Percentiles rank a stretch among this genome's conserved stretches.
Evolutionary conservation across 2,113 vertebrate genomes (phyloP).

Genomic region (Chascanopsetta lugubris): DNA sequence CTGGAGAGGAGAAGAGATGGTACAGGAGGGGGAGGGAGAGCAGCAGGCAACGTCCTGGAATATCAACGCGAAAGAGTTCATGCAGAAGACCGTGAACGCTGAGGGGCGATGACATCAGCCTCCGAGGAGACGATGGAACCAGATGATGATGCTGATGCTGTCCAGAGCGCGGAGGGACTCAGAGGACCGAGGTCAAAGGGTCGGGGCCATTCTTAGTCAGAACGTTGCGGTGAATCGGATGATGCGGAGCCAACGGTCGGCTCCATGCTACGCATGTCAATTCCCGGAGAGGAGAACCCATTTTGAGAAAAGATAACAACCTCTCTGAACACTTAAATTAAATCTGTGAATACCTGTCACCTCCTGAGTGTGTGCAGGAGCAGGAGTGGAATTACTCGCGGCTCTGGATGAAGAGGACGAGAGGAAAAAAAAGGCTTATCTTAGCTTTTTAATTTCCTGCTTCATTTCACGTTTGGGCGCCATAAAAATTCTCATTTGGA

Average conservation of each 20-base stretch:
- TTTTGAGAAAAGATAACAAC: conserved; percentile 4
- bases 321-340: conserved; percentile 39
- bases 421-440: conserved; percentile 53
- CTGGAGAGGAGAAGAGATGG: too few species aligned
- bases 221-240: conserved; percentile 46
- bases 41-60: too few species aligned
- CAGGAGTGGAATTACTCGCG: conserved; percentile 27
- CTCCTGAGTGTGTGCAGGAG: conserved; percentile 25
- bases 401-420: conserved; percentile 53
- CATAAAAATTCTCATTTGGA: conserved; percentile 73
- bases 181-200: conserved; percentile 62
- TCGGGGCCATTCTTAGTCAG: conserved; percentile 64
- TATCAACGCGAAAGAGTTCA: too few species aligned
- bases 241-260: too few species aligned
- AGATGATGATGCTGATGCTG: too few species aligned
- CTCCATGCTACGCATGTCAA: conserved; percentile 2
- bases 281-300: conserved; percentile 7
- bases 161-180: background rate
- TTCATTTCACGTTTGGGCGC: conserved; percentile 76
- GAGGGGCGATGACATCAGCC: too few species aligned
- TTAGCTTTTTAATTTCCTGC: conserved; percentile 80
- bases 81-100: too few species aligned
- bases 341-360: conserved; percentile 51
- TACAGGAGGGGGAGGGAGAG: too few species aligned
- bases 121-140: too few species aligned